Evolutionary conservation across 2,888 invertebrate species (phyloP), one percentile per base, ranked within the genome.

Genomic region (Yponomeuta sedellus): DNA sequence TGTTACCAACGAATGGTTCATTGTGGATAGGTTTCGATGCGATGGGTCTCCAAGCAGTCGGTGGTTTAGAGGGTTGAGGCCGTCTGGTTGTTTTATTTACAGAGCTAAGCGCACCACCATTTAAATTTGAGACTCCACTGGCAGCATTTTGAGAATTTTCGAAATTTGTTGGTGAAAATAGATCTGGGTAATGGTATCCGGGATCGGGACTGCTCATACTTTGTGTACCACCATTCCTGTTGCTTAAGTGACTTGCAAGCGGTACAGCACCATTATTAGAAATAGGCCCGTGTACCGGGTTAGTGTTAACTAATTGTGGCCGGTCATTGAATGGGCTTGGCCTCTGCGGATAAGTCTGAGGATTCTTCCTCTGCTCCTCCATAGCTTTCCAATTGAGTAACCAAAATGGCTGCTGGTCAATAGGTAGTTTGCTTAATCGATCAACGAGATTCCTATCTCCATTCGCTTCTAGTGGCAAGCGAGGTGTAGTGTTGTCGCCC

Each of bases 401-500:
- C 95, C 95, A 95, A 81, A 94, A 96, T 0, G 96, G 96, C 69
- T 93, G 93, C 61, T 94, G 86, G 70, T 95, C 94, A 65, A 91
- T 78, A 0, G 95, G 95, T 79, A 94, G 91, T 56, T 92, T 88
- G 75, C 92, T 93, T 39, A 95, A 84, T n/a, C 93, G 83, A 59
- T 95, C 91, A 0, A 95, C 85, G 4, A 94, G 80, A 2, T 92
- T 90, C 61, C 79, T 78, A 73, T 96, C 94, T 1, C 94, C 95
- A 52, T 91, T 87, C 0, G 95, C 95, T 81, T 95, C 94, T 1
- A 94, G 77, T 0, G 95, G 95, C 39, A 94, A 75, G 61, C 82
- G 82, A 25, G 79, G 77, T 0, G 91, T 88, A 0, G 88, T 83
- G 1, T 69, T 39, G 40, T 75, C 75, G 2, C 64, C 75, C 67